Evolutionary conservation across 2,888 invertebrate species (phyloP).

Genomic region (Coleophora deauratella): DNA sequence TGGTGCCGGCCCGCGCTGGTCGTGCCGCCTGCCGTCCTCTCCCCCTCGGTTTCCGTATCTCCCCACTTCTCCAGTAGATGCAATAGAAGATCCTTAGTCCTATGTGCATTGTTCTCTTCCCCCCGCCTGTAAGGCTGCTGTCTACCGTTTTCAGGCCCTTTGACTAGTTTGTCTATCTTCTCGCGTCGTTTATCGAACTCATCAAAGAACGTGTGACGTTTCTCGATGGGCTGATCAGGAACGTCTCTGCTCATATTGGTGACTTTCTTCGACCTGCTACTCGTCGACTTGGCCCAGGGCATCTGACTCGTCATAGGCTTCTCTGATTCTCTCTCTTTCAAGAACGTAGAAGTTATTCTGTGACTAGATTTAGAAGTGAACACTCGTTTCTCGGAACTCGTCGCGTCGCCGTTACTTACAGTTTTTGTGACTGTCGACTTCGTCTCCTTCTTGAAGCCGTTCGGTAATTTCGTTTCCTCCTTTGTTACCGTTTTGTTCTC

Average conservation of each 20-base stretch:
- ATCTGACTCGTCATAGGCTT: conserved; percentile 67
- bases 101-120: conserved; percentile 76
- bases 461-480: conserved; percentile 47
- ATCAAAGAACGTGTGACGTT: conserved; percentile 68
- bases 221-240: conserved; percentile 76
- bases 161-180: conserved; percentile 61
- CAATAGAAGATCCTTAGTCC: conserved; percentile 84
- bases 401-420: conserved; percentile 47
- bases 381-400: conserved; percentile 42
- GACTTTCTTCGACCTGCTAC: conserved; percentile 76
- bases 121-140: conserved; percentile 64
- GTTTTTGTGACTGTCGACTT: conserved; percentile 41
- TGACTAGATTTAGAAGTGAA: conserved; percentile 59
- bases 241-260: conserved; percentile 82
- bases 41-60: conserved; percentile 65
- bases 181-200: conserved; percentile 64
- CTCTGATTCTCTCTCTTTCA: conserved; percentile 52
- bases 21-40: conserved; percentile 69
- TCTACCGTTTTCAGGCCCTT: conserved; percentile 52
- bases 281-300: conserved; percentile 70
- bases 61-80: conserved; percentile 86
- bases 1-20: conserved; percentile 73
- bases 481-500: conserved; percentile 42
- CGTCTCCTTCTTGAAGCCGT: conserved; percentile 51
- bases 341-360: conserved; percentile 51